Evolutionary conservation across 2,888 invertebrate genomes (phyloP).

Genomic region (Macrosoma leucophasiata): DNA sequence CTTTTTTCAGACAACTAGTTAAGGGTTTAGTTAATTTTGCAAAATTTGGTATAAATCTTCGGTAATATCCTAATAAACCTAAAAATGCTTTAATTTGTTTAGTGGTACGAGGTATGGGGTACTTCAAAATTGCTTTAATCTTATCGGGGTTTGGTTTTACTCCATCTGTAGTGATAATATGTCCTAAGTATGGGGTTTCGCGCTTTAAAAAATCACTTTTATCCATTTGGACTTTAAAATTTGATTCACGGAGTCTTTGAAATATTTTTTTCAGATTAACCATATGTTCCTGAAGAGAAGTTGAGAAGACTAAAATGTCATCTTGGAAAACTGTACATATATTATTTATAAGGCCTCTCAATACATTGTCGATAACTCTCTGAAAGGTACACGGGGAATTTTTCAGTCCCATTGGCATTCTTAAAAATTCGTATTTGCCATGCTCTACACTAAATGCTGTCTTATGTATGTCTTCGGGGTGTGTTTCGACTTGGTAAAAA

Average conservation of each 20-base stretch:
- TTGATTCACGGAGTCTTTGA: conserved; percentile 15
- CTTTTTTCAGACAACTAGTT: conserved; percentile 13
- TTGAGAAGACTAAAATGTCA: conserved; percentile 11
- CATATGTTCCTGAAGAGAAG: conserved; percentile 24
- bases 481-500: conserved; percentile 16
- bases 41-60: conserved; percentile 18
- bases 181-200: conserved; percentile 4
- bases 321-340: conserved; percentile 9
- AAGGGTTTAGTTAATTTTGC: conserved; percentile 17
- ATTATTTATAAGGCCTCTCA: conserved; percentile 6
- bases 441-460: conserved; percentile 19
- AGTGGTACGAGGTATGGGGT: conserved; percentile 5
- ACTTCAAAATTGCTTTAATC: conserved; percentile 3
- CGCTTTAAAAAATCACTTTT: conserved; percentile 26
- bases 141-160: conserved; percentile 6
- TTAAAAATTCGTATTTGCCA: conserved; percentile 11
- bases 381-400: conserved; percentile 12
- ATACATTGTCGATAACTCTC: conserved; percentile 12
- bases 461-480: conserved; percentile 12
- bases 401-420: conserved; percentile 15
- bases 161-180: conserved; percentile 8
- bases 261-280: conserved; percentile 17
- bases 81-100: conserved; percentile 15
- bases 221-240: conserved; percentile 19
- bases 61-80: conserved; percentile 16